Evolutionary conservation across 2,113 vertebrate species (phyloP), one percentile per base, ranked within the genome.

Genomic region (Apus apus): DNA sequence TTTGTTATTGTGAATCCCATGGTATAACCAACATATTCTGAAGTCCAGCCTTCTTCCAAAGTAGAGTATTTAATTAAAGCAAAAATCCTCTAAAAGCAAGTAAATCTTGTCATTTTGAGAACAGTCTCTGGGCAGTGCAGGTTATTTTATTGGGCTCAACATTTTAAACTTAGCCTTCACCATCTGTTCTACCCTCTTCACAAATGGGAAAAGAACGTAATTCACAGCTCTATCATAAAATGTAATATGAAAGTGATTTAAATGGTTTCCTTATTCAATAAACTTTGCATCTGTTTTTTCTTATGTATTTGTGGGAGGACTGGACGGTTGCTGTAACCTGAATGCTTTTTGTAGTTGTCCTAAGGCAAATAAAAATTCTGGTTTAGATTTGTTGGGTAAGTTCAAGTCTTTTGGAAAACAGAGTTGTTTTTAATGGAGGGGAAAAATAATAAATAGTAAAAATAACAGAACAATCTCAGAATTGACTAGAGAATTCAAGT

Each of bases 81-180:
- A 66, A 65, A 76, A 78, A 53, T 40, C 13, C 22, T 73, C 9
- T 61, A 54, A 56, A 70, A 78, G 4, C 14, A 13, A 96, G 70
- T 20, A 91, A 81, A 91, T 38, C 25, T 7, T 71, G 21, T 34
- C 27, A 30, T 92, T 71, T 30, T 32, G 8, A 82, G 75, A 51
- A 7, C 4, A 65, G 2, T 62, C 22, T 67, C 22, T 57, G 65
- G 67, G 9, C 38, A 34, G 9, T 30, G 25, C 50, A 88, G 8
- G 9, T 90, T 74, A 89, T 87, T 96, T 71, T 95, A 94, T 91
- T 70, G 26, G 30, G 14, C 45, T 12, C 17, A 36, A 30, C 72
- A 66, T 85, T 91, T 96, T 74, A 96, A 96, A 87, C 29, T n/a
- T 67, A 88, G 50, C 34, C 34, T 94, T 91, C 34, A 84, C 30